Evolutionary conservation across 2,113 vertebrate species (phyloP).

Genomic region (Odobenus rosmarus): DNA sequence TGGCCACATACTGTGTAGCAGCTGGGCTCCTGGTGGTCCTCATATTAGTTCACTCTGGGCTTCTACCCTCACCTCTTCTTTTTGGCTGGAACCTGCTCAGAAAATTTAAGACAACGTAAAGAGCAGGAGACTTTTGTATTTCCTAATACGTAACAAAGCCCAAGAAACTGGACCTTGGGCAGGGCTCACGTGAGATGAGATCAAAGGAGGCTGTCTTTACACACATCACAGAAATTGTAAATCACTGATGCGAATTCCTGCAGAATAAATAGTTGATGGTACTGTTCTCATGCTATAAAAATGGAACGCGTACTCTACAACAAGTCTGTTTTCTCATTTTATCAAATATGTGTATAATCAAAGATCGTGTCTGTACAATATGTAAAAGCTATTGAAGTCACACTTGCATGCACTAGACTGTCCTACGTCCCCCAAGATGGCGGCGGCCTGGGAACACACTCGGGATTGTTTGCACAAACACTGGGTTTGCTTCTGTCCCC

Average conservation of each 20-base stretch:
- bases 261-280: constrained; percentile 81
- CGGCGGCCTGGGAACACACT: constrained; percentile 68
- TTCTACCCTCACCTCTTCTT: constrained; percentile 86
- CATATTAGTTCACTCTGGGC: constrained; percentile 85
- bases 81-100: constrained; percentile 89
- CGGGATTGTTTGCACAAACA: background rate
- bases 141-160: constrained; percentile 81
- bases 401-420: constrained; percentile 76
- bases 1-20: constrained; percentile 88
- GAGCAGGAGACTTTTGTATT: constrained; percentile 78
- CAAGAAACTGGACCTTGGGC: constrained; percentile 80
- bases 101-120: constrained; percentile 90
- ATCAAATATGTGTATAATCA: constrained; percentile 86
- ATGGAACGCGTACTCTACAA: constrained; percentile 83
- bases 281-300: constrained; percentile 85
- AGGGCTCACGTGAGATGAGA: constrained; percentile 79
- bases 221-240: constrained; percentile 78
- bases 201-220: constrained; percentile 77
- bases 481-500: constrained; percentile 77
- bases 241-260: constrained; percentile 79
- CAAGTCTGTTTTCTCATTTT: constrained; percentile 81
- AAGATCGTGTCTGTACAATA: constrained; percentile 85
- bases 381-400: constrained; percentile 79
- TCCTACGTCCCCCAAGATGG: constrained; percentile 73
- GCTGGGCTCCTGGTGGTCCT: constrained; percentile 86